These are phyloP conservation scores for Druceiella hillmani DNA, from an alignment of 2,888 invertebrate species.

Conservation along the genomic window DNA sequence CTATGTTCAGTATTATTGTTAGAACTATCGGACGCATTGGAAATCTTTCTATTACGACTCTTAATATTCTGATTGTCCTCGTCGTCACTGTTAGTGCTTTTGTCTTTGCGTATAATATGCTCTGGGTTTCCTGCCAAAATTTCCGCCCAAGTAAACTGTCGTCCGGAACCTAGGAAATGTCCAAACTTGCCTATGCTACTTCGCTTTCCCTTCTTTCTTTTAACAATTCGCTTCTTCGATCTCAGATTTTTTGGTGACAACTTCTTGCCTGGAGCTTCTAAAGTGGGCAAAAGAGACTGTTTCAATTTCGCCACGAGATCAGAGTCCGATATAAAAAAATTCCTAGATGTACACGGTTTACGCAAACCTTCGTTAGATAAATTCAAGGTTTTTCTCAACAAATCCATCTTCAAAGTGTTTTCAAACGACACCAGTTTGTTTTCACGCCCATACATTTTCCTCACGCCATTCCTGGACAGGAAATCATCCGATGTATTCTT, in stretches of 20 bases:
- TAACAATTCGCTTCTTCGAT: constrained; percentile 49
- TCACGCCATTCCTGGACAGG: constrained; percentile 37
- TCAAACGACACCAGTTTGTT: constrained; percentile 39
- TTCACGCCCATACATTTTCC: constrained; percentile 41
- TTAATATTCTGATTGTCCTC: constrained; percentile 39
- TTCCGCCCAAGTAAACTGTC: constrained; percentile 62
- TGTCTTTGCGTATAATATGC: constrained; percentile 51
- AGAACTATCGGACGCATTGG: constrained; percentile 35
- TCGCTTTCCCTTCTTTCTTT: constrained; percentile 42
- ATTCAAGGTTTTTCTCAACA: constrained; percentile 42
- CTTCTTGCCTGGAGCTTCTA: constrained; percentile 43
- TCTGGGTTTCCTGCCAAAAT: constrained; percentile 61
- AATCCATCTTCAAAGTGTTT: constrained; percentile 41
- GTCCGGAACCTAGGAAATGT: constrained; percentile 48
- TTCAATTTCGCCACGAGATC: constrained; percentile 43
- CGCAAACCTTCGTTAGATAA: constrained; percentile 43
- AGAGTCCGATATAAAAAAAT: constrained; percentile 46
- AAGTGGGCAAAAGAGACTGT: constrained; percentile 46
- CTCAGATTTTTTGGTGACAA: constrained; percentile 60
- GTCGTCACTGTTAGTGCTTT: constrained; percentile 30
- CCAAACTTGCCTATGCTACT: constrained; percentile 48
- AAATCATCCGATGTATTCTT: constrained; percentile 43
- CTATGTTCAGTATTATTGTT: constrained; percentile 34
- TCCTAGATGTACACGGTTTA: constrained; percentile 43
- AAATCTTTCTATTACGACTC: constrained; percentile 43